Evolutionary conservation across 2,113 vertebrate genomes (phyloP).

Genomic region (Geococcyx californianus): DNA sequence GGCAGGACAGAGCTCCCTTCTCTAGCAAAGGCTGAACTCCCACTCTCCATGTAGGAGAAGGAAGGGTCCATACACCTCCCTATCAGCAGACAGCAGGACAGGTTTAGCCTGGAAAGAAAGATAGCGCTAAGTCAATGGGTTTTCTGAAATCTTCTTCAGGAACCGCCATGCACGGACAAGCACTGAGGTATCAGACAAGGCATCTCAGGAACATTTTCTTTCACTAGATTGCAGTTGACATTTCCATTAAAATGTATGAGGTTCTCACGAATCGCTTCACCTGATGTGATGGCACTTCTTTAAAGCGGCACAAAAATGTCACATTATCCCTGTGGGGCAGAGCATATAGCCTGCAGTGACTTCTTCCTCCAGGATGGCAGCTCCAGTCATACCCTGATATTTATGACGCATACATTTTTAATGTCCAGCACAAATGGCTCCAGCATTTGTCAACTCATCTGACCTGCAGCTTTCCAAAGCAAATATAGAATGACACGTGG

Average conservation of each 20-base stretch:
- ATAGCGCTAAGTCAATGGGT: accelerated
- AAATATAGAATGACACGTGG: background rate
- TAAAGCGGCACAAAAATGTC: constrained; percentile 21
- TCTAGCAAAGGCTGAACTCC: background rate
- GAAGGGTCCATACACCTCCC: accelerated
- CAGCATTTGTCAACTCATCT: constrained; percentile 3
- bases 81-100: background rate
- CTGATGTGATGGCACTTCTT: constrained; percentile 5
- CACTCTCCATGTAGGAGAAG: background rate
- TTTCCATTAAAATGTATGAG: constrained; percentile 47
- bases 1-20: background rate
- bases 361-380: background rate
- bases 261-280: background rate
- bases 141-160: background rate
- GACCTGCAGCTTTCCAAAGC: background rate
- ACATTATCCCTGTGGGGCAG: background rate
- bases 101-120: background rate
- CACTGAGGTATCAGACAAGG: background rate
- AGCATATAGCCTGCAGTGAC: background rate
- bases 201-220: background rate
- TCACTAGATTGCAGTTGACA: background rate
- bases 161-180: background rate
- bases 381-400: background rate
- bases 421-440: background rate
- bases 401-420: constrained; percentile 20